These are phyloP conservation scores for Trichoplusia ni DNA, from an alignment of 1,140 invertebrate genomes.

Conservation along the genomic window DNA sequence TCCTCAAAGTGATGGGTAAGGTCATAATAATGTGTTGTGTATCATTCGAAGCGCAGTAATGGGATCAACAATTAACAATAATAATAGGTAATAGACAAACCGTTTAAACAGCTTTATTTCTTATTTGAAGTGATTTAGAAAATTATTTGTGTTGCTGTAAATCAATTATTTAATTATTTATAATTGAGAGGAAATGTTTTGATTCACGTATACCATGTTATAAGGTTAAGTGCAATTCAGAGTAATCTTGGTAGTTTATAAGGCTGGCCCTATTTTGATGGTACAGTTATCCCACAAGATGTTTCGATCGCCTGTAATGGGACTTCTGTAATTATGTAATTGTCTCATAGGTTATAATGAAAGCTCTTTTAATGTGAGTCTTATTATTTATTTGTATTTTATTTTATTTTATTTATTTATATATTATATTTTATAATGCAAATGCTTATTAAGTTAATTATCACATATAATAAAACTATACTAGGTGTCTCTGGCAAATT, in stretches of 20 bases:
- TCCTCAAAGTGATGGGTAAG: constrained; percentile 50
- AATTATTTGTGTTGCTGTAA: constrained; percentile 31
- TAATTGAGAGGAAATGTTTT: constrained; percentile 26
- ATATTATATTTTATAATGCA: no score
- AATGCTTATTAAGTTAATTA: no score
- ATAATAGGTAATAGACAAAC: constrained; percentile 59
- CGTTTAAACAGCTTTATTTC: constrained; percentile 33
- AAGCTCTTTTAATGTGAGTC: no score
- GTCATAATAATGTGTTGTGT: constrained; percentile 46
- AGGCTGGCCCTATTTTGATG: neutral
- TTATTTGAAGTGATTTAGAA: constrained; percentile 24
- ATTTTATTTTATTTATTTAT: no score
- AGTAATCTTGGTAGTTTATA: constrained; percentile 10
- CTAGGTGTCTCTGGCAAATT: no score
- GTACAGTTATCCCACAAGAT: constrained; percentile 6
- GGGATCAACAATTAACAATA: constrained; percentile 58
- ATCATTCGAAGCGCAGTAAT: constrained; percentile 52
- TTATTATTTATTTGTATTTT: no score
- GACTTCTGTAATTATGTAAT: no score
- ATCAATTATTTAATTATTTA: constrained; percentile 33
- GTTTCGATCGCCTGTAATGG: neutral
- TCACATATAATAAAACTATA: no score
- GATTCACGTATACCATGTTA: neutral
- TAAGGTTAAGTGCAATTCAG: constrained; percentile 1
- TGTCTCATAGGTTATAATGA: no score